Evolutionary conservation across 2,797 vertebrate species (phyloP), one percentile per base, ranked within the genome.

Genomic region (Danio kyathit): DNA sequence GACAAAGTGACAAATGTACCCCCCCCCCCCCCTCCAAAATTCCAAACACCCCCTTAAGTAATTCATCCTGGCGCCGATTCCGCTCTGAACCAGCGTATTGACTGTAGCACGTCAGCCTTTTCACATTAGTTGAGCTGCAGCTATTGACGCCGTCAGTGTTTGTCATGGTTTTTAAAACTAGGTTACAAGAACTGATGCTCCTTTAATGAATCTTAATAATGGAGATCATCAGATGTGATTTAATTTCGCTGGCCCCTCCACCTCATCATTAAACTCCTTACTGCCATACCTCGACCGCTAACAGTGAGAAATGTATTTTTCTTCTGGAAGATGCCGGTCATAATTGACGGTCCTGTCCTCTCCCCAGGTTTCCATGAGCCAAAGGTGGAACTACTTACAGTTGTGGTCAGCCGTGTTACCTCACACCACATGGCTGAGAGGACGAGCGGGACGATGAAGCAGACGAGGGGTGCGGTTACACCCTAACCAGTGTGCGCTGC

Each of bases 351-450:
- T 75, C 74, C 72, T 64, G 69, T 78, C 72, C 6, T 57, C 40
- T 29, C 65, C 73, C 82, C 82, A 73, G 85, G 61, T 86, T 84
- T 86, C 85, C 82, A 84, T 82, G 81, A 80, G 80, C 80, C 79
- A 79, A 86, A 86, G 85, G 80, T 86, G 77, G 81, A 80, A 82
- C 74, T 77, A 74, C 73, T 80, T 57, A 76, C 80, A 84, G 85
- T 79, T 86, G 85, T 66, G 83, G 76, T 79, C 85, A 82, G 81
- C 80, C 82, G 65, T 84, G 82, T 86, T 84, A 87, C 83, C 79
- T 86, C 83, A 86, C 82, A 82, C 77, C 80, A 84, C 70, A 73
- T 63, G 66, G 76, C 61, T 80, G 71, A 77, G 74, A 80, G 76
- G 69, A 76, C 63, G 65, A 87, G 44, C 59, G 10, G 43, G 59